Conservation (phyloP, 2,888 invertebrate species). For the Sclerodermus sp. region DNA sequence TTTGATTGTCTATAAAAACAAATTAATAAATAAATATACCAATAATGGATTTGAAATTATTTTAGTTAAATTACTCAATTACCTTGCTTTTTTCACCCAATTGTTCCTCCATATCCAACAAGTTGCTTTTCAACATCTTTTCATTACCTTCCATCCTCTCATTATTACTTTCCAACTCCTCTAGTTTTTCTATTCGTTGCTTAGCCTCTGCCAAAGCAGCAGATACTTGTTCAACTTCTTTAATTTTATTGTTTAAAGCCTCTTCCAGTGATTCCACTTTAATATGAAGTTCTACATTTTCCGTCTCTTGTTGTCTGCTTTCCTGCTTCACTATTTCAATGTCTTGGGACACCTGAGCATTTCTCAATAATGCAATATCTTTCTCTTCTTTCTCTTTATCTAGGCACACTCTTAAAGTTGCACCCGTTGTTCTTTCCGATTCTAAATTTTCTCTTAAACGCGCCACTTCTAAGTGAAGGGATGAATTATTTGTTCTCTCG, state of each 20-base stretch:
- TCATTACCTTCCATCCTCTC: conserved; percentile 56
- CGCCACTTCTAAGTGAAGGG: conserved; percentile 44
- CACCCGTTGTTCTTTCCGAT: conserved; percentile 38
- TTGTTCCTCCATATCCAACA: conserved; percentile 65
- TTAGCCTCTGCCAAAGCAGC: conserved; percentile 50
- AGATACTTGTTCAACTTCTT: conserved; percentile 46
- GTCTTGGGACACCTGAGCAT: conserved; percentile 81
- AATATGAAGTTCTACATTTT: conserved; percentile 65
- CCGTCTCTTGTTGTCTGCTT: conserved; percentile 69
- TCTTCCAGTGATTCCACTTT: conserved; percentile 64
- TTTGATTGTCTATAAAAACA: conserved; percentile 73
- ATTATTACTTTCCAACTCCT: conserved; percentile 58
- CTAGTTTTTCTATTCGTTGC: conserved; percentile 56
- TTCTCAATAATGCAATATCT: conserved; percentile 73
- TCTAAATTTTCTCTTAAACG: conserved; percentile 46
- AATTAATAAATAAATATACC: not conserved
- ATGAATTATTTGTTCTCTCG: conserved; percentile 44
- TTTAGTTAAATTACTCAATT: conserved; percentile 13
- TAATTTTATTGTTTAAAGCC: conserved; percentile 61
- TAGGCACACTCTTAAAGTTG: conserved; percentile 37
- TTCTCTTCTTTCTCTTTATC: conserved; percentile 71
- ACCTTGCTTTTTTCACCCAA: conserved; percentile 68
- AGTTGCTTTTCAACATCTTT: conserved; percentile 58
- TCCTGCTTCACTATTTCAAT: conserved; percentile 76
- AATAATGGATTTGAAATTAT: not conserved